Conservation (phyloP, 2,113 vertebrate species). For the Burhinus oedicnemus region DNA sequence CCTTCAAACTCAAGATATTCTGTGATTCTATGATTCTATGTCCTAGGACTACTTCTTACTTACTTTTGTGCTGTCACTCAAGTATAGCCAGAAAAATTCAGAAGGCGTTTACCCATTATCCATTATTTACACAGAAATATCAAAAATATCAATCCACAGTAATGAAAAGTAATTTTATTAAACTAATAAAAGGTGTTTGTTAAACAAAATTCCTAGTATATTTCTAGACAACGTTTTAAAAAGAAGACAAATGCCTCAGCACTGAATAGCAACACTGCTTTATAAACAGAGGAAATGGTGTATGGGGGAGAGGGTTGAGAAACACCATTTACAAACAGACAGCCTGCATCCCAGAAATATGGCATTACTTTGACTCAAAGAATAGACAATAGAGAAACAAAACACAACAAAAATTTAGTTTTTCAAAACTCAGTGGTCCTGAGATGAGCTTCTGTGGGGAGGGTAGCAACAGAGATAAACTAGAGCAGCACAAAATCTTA, state of each 20-base stretch:
- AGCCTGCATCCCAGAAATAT: neutral
- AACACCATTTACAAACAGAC: neutral
- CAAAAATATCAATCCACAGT: neutral
- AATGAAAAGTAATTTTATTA: neutral
- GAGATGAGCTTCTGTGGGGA: neutral
- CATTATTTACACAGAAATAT: neutral
- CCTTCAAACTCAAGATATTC: neutral
- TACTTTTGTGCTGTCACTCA: neutral
- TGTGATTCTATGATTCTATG: neutral
- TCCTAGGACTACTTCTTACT: neutral
- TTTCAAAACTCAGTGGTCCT: neutral
- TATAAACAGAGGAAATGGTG: neutral
- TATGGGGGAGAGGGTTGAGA: neutral
- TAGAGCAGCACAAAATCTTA: neutral
- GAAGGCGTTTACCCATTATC: neutral
- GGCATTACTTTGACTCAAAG: neutral
- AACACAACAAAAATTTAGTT: neutral
- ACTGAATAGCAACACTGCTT: neutral
- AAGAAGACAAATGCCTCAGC: neutral
- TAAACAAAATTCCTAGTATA: neutral
- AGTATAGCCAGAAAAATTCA: neutral
- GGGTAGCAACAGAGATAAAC: neutral
- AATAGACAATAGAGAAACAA: neutral
- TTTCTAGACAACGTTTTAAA: neutral
- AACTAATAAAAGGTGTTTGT: neutral